Evolutionary conservation across 2,113 vertebrate species (phyloP).

Genomic region (Thomomys bottae): DNA sequence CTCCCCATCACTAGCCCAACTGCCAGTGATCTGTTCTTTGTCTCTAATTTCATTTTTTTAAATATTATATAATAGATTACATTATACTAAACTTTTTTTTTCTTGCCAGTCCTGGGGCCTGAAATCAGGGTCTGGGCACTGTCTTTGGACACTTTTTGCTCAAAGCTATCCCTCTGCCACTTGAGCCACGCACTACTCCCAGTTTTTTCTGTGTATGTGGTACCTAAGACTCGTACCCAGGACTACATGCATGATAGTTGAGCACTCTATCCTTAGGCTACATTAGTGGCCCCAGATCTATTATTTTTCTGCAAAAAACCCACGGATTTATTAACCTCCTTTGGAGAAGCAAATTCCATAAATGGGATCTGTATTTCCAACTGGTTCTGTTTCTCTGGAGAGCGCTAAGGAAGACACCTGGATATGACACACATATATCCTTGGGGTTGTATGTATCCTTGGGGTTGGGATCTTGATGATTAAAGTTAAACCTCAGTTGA

Average conservation of each 20-base stretch:
- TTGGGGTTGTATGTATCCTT: not conserved
- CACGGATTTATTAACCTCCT: not conserved
- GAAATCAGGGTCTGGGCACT: no score
- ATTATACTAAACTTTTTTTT: not conserved
- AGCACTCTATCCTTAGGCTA: no score
- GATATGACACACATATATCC: no score
- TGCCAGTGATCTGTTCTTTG: not conserved
- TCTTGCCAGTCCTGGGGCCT: not conserved
- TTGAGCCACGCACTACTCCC: no score
- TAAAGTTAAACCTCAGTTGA: not conserved
- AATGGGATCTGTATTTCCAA: not conserved
- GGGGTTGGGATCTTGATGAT: slow-evolving; percentile 22
- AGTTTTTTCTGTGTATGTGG: no score
- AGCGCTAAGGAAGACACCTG: not conserved
- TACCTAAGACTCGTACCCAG: no score
- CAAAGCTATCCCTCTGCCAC: no score
- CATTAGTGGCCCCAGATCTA: no score
- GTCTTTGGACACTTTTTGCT: no score
- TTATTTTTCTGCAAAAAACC: no score
- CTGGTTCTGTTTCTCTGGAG: not conserved
- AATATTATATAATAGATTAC: not conserved
- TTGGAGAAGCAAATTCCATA: not conserved
- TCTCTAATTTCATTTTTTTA: slow-evolving; percentile 27
- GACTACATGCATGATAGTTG: no score
- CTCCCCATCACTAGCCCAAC: not conserved